phyloP scores from a whole-genome alignment of 1,140 invertebrate genomes.

The Zaprionus ornatus region DNA sequence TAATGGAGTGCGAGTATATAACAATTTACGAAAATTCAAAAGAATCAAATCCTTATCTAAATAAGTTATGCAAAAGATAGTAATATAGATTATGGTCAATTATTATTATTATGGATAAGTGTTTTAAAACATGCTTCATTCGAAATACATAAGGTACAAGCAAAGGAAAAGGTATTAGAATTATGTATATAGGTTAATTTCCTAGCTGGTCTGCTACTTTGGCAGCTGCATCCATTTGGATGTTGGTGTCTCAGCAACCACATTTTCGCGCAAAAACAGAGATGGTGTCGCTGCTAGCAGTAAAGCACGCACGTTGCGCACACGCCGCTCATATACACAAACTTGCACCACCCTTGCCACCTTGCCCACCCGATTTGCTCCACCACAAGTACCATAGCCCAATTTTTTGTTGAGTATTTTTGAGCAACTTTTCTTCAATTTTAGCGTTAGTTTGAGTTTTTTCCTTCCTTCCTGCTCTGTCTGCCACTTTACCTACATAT shows the following conservation, averaged over 20 bases:
- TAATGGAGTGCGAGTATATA: no score
- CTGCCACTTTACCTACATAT: conserved; percentile 4
- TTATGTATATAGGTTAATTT: not conserved
- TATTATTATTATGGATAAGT: no score
- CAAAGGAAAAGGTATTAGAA: no score
- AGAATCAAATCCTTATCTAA: no score
- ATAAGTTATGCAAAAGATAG: no score
- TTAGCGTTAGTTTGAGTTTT: conserved; percentile 56
- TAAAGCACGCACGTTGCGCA: conserved; percentile 44
- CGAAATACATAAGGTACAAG: no score
- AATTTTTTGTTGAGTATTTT: conserved; percentile 71
- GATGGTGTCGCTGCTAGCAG: conserved; percentile 46
- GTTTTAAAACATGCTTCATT: no score
- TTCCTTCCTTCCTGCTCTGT: conserved; percentile 30
- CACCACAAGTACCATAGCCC: conserved; percentile 51
- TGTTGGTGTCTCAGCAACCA: conserved; percentile 50
- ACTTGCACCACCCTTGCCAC: conserved; percentile 5
- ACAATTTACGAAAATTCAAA: no score
- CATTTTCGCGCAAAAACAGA: conserved; percentile 65
- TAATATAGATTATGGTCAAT: no score
- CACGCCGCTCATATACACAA: conserved; percentile 28
- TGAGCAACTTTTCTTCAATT: conserved; percentile 68
- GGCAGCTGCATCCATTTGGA: not conserved
- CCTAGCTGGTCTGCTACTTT: not conserved
- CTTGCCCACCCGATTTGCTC: conserved; percentile 4